Conservation (phyloP, 2,888 invertebrate species). For the Zhengitettix transpicula region DNA sequence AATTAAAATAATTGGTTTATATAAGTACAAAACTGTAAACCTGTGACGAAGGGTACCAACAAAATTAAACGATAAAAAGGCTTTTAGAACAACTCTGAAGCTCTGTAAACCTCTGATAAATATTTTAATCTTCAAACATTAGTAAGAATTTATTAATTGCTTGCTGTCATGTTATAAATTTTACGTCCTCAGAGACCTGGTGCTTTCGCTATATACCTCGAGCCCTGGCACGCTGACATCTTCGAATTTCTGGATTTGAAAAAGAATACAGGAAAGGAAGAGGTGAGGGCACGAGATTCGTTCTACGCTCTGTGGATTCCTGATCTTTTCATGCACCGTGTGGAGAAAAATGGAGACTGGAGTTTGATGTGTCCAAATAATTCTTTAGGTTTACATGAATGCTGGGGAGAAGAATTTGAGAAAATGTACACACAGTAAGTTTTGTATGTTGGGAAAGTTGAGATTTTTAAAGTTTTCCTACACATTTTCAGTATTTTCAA, state of each 20-base stretch:
- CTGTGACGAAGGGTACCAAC: too few species aligned
- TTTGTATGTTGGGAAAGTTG: background rate
- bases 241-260: constrained; percentile 88
- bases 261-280: constrained; percentile 92
- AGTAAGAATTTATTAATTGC: too few species aligned
- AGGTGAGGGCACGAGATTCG: constrained; percentile 81
- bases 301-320: constrained; percentile 98
- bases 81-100: too few species aligned
- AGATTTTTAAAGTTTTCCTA: too few species aligned
- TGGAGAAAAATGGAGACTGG: constrained; percentile 73
- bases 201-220: constrained; percentile 92
- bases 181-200: constrained; percentile 54
- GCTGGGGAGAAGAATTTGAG: constrained; percentile 93
- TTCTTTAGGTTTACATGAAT: constrained; percentile 75
- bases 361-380: constrained; percentile 94
- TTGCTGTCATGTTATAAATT: background rate
- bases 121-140: too few species aligned
- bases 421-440: constrained; percentile 54
- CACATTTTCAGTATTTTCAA: too few species aligned
- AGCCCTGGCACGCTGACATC: constrained; percentile 97
- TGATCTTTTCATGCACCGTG: constrained; percentile 93
- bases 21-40: too few species aligned
- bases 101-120: too few species aligned
- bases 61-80: too few species aligned
- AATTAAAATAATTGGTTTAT: too few species aligned